Base-by-base conservation (phyloP, 1,140 invertebrate genomes). In the Drosophila rufa region DNA sequence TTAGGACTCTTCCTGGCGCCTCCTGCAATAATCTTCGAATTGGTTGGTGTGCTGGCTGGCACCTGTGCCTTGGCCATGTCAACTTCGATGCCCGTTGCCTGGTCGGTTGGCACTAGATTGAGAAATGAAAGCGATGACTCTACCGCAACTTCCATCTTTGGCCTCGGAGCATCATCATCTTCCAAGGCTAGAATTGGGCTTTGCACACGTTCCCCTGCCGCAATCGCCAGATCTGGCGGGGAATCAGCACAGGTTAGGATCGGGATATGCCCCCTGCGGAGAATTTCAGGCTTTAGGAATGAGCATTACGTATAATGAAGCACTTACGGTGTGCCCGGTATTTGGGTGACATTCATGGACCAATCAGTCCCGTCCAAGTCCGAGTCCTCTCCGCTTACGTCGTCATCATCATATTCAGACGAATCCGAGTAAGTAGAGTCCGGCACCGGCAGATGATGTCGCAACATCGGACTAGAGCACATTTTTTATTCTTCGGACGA, bases 281-380 rank as follows among this genome's bases (percentile, higher is more conserved):
- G 11, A 47, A 55, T 36, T 25, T 0, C 4, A 1, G 11, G 14
- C 40, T 2, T 56, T 6, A 56, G 25, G 7, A 56, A 14, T 25
- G 14, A n/a, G 25, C 8, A 11, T 40, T 22, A 5, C 17, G 43
- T 46, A 25, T 40, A 22, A 22, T 11, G 8, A 0, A 15, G 15
- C 3, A 66, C 69, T 75, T 56, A 80, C 79, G 79, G 70, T 5
- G 62, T 65, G 15, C 33, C 47, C 9, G 65, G 45, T 7, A 75
- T 59, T 33, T 75, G 50, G 5, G 47, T 42, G 12, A 80, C 71
- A 14, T 69, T 59, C 43, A 69, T 69, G n/a, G 79, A 80, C 79
- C 79, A 80, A 45, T 80, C 78, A 14, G 59, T 53, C 2, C 60
- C 78, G 11, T 46, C 65, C 14, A 43, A 53, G 38, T 61, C 67